phyloP scores from a whole-genome alignment of 37 sponge, comb jelly and placozoan genomes.

The Spongia lamella region DNA sequence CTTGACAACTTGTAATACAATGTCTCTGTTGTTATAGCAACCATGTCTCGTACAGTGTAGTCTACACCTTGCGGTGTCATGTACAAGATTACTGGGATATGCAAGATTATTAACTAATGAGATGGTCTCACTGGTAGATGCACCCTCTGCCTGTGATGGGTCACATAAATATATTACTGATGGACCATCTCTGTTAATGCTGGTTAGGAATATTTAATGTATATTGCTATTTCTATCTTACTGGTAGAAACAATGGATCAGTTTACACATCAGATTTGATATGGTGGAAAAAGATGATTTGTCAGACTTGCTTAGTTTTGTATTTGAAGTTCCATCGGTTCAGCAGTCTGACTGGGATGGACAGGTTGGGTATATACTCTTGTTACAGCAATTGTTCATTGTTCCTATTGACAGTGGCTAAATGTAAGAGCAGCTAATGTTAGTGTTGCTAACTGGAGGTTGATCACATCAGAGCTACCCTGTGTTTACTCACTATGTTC shows the following conservation, averaged over 20 bases:
- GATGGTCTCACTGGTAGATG: too few relatives aligned
- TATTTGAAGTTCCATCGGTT: background rate
- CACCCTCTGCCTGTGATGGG: too few relatives aligned
- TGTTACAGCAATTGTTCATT: too few relatives aligned
- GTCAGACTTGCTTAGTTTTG: background rate
- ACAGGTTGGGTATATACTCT: background rate
- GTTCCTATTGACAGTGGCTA: background rate
- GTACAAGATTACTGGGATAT: too few relatives aligned
- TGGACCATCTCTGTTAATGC: background rate
- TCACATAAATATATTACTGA: background rate
- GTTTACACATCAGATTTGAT: background rate
- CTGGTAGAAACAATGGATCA: background rate
- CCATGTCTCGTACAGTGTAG: too few relatives aligned
- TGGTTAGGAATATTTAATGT: background rate
- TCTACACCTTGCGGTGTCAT: too few relatives aligned
- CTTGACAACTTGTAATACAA: too few relatives aligned
- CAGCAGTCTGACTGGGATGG: background rate
- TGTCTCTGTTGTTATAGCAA: too few relatives aligned
- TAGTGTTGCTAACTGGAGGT: background rate
- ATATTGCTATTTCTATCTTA: background rate
- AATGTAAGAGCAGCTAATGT: too few relatives aligned
- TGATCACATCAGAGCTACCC: slow-evolving; percentile 36
- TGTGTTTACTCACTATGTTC: slow-evolving; percentile 22
- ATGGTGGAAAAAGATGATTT: background rate
- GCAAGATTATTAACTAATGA: too few relatives aligned